Conservation (phyloP, 2,888 invertebrate genomes). For the Trypoxylon attenuatum region DNA sequence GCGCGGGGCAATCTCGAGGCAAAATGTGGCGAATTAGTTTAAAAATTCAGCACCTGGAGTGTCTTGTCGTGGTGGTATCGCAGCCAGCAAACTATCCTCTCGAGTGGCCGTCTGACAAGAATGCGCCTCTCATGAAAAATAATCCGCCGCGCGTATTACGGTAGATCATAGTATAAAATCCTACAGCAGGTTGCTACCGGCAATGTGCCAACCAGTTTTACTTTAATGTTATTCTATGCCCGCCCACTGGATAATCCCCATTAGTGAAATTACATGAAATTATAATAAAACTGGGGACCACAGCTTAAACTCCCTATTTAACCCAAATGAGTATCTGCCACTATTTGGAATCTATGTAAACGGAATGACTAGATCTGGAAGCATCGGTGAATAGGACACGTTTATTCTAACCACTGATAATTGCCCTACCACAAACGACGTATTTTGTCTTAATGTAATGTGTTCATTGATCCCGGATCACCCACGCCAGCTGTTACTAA, state of each 20-base stretch:
- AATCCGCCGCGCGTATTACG: background rate
- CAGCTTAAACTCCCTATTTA: conserved; percentile 32
- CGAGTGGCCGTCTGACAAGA: conserved; percentile 2
- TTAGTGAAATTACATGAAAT: conserved; percentile 64
- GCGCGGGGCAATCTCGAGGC: background rate
- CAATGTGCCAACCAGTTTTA: too few species aligned
- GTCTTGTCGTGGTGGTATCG: background rate
- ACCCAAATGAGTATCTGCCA: too few species aligned
- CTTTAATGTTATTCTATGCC: conserved; percentile 53
- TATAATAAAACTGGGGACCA: conserved; percentile 45
- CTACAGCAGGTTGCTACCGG: background rate
- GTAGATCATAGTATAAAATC: background rate
- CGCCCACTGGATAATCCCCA: conserved; percentile 60
- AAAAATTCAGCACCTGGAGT: background rate
- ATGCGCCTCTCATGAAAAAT: background rate
- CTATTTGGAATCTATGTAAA: too few species aligned
- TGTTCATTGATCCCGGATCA: too few species aligned
- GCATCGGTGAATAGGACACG: too few species aligned
- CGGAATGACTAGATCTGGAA: too few species aligned
- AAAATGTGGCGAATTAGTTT: background rate
- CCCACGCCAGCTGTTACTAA: too few species aligned
- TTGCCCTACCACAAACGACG: background rate
- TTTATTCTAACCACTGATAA: too few species aligned
- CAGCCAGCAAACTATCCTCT: background rate
- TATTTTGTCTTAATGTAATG: conserved; percentile 26